These are phyloP conservation scores for Parasteatoda lunata DNA, from an alignment of 2,888 invertebrate genomes.

Conservation along the genomic window DNA sequence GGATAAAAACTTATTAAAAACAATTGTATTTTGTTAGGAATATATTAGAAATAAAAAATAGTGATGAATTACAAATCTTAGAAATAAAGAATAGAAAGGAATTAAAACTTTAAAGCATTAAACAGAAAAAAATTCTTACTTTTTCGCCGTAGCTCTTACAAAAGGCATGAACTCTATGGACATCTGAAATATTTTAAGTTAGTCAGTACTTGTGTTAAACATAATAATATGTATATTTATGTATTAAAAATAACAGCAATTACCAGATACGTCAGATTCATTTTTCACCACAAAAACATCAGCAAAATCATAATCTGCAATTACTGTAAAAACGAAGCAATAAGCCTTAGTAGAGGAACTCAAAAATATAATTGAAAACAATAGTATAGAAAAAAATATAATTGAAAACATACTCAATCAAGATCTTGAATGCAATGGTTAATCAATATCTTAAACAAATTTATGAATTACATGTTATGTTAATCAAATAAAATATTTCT, in stretches of 20 bases:
- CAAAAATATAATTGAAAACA: too few species aligned
- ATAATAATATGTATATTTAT: background rate
- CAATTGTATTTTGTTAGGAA: background rate
- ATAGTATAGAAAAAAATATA: too few species aligned
- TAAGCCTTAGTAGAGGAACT: too few species aligned
- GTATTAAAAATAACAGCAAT: background rate
- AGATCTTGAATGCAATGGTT: too few species aligned
- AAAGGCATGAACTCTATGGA: slow-evolving; percentile 46
- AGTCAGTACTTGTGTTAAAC: background rate
- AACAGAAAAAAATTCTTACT: slow-evolving; percentile 23
- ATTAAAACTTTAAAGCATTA: background rate
- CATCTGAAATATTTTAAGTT: slow-evolving; percentile 13
- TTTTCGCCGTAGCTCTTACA: slow-evolving; percentile 51
- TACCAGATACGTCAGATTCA: slow-evolving; percentile 53
- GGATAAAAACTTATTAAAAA: too few species aligned
- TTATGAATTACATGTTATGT: too few species aligned
- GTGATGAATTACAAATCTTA: background rate
- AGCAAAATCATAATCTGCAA: slow-evolving; percentile 35
- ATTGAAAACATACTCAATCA: too few species aligned
- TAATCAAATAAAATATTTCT: too few species aligned
- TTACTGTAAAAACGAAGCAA: slow-evolving; percentile 27
- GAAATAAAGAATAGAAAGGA: background rate
- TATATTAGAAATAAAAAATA: background rate
- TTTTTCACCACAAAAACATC: slow-evolving; percentile 38
- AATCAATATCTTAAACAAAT: too few species aligned